Evolutionary conservation across 2,797 vertebrate species (phyloP).

Genomic region (Potorous gilbertii): DNA sequence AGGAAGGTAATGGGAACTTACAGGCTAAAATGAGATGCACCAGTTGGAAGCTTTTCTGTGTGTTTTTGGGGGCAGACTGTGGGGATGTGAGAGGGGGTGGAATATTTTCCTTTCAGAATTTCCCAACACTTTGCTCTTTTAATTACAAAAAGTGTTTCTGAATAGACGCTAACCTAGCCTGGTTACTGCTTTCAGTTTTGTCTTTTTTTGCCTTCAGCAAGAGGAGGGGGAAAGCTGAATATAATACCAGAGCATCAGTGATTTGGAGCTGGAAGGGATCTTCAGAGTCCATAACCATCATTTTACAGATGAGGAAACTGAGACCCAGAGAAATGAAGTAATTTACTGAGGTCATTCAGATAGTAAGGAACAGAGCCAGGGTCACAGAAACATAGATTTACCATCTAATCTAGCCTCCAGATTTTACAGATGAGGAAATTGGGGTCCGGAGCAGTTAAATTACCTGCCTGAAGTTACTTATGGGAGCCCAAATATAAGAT

Average conservation of each 20-base stretch:
- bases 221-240: neutral
- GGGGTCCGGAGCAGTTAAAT: neutral
- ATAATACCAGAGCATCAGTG: neutral
- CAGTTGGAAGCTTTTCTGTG: neutral
- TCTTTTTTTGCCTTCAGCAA: neutral
- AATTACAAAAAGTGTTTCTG: neutral
- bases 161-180: neutral
- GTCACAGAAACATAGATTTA: neutral
- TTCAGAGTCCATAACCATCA: neutral
- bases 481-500: neutral
- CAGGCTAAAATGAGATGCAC: neutral
- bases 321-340: neutral
- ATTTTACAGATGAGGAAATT: neutral
- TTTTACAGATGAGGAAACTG: neutral
- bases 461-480: neutral
- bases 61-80: accelerated
- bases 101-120: neutral
- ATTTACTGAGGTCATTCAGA: neutral
- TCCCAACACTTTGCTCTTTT: neutral
- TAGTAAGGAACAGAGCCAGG: neutral
- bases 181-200: neutral
- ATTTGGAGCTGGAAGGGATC: neutral
- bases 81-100: neutral
- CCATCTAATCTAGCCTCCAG: neutral
- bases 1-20: neutral